A percentile compares a stretch with the other conserved stretches of the same genome.
These are phyloP conservation scores for Phasianus colchicus DNA, from an alignment of 2,113 vertebrate species.

Conservation along the genomic window DNA sequence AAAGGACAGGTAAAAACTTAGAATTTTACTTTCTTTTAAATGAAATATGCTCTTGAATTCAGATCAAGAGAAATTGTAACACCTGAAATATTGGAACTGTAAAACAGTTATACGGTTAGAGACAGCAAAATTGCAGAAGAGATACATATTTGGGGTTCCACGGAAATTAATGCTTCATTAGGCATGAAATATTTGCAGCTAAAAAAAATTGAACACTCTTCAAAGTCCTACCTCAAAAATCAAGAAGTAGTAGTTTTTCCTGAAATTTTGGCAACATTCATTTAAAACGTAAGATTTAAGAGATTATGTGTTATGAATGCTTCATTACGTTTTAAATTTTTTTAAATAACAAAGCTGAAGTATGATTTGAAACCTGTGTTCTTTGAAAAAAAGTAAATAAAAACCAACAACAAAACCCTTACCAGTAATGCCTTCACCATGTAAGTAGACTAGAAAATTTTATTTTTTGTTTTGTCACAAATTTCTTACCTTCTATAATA, in stretches of 20 bases:
- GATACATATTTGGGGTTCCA: background rate
- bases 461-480: background rate
- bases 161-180: background rate
- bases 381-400: background rate
- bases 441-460: background rate
- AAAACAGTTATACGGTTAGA: background rate
- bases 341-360: background rate
- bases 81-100: background rate
- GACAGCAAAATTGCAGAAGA: background rate
- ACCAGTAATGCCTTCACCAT: background rate
- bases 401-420: background rate
- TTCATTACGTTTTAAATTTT: background rate
- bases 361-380: background rate
- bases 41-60: background rate
- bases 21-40: background rate
- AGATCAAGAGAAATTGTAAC: background rate
- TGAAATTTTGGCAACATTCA: background rate
- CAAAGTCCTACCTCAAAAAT: background rate
- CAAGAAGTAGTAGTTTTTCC: background rate
- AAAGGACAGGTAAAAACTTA: background rate
- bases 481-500: background rate
- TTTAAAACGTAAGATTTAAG: background rate
- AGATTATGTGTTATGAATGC: fast-evolving
- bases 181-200: background rate
- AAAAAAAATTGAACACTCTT: background rate